These are phyloP conservation scores for Papilio dardanus DNA, from an alignment of 1,140 invertebrate species.

Conservation along the genomic window DNA sequence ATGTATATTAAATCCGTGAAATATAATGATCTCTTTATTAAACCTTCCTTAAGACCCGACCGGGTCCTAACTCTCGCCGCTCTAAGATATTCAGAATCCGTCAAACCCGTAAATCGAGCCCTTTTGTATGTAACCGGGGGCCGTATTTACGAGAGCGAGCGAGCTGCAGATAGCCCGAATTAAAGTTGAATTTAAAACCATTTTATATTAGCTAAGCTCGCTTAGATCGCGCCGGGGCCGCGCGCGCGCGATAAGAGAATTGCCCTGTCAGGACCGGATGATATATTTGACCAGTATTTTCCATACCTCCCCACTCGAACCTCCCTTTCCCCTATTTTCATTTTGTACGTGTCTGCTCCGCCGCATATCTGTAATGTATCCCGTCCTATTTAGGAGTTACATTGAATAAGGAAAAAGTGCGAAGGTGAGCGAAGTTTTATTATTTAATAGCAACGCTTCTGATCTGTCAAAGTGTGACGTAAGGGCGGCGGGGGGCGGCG, in stretches of 20 bases:
- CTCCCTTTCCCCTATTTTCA: slow-evolving; percentile 76
- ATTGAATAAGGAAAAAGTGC: slow-evolving; percentile 69
- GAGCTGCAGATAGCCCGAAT: slow-evolving; percentile 77
- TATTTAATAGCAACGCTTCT: slow-evolving; percentile 68
- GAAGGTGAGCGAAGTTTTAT: slow-evolving; percentile 62
- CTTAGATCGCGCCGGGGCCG: slow-evolving; percentile 75
- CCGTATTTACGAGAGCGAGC: slow-evolving; percentile 64
- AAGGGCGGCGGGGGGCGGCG: slow-evolving; percentile 47
- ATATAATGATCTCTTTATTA: slow-evolving; percentile 52
- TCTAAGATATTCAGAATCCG: slow-evolving; percentile 74
- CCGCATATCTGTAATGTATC: slow-evolving; percentile 75
- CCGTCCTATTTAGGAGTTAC: slow-evolving; percentile 69
- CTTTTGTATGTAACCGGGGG: slow-evolving; percentile 63
- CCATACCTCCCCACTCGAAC: slow-evolving; percentile 84
- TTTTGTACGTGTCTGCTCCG: slow-evolving; percentile 80
- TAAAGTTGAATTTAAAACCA: slow-evolving; percentile 82
- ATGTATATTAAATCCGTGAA: slow-evolving; percentile 31
- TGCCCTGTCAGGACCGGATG: slow-evolving; percentile 92
- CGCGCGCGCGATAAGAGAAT: slow-evolving; percentile 90
- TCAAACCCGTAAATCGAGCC: slow-evolving; percentile 77
- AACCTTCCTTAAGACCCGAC: slow-evolving; percentile 48
- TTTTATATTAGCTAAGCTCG: slow-evolving; percentile 82
- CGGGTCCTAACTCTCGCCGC: slow-evolving; percentile 61
- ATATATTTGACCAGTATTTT: slow-evolving; percentile 94
- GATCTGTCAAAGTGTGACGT: slow-evolving; percentile 65